These are phyloP conservation scores for Carlito syrichta DNA, from an alignment of 2,113 vertebrate genomes.

Conservation along the genomic window DNA sequence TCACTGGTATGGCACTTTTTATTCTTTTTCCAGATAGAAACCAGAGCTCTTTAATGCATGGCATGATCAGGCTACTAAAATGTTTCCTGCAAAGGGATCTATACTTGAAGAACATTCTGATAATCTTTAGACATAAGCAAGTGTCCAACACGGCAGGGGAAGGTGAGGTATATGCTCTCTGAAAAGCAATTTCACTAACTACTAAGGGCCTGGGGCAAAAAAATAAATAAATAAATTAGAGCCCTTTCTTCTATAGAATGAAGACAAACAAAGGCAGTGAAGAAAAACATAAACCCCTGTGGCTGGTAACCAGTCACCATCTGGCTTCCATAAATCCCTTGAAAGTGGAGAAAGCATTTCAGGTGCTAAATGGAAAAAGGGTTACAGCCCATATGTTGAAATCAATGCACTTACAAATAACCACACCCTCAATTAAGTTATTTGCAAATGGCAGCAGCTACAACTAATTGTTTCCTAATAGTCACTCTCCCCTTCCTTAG, in stretches of 20 bases:
- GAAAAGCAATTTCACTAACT: conserved; percentile 27
- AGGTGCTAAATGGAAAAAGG: conserved; percentile 1
- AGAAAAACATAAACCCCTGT: not conserved
- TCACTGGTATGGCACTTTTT: not conserved
- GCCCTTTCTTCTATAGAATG: conserved; percentile 4
- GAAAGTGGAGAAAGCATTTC: conserved; percentile 21
- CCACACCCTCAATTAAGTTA: not conserved
- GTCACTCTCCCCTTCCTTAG: not conserved
- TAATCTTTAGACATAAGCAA: conserved; percentile 11
- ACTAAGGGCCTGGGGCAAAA: not conserved
- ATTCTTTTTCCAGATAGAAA: not conserved
- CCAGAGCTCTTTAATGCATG: not conserved
- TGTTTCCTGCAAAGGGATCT: not conserved
- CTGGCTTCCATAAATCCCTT: conserved; percentile 52
- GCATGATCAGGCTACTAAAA: not conserved
- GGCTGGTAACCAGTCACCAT: conserved; percentile 15
- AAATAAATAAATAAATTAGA: not conserved
- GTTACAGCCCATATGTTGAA: conserved; percentile 17
- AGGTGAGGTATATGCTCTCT: not conserved
- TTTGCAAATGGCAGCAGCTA: not conserved
- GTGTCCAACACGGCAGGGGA: not conserved
- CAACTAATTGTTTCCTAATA: not conserved
- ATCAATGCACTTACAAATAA: not conserved
- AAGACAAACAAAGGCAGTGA: conserved; percentile 9
- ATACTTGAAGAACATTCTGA: not conserved